Evolutionary conservation across 2,797 vertebrate genomes (phyloP).

Genomic region (Rhinogobio ventralis): DNA sequence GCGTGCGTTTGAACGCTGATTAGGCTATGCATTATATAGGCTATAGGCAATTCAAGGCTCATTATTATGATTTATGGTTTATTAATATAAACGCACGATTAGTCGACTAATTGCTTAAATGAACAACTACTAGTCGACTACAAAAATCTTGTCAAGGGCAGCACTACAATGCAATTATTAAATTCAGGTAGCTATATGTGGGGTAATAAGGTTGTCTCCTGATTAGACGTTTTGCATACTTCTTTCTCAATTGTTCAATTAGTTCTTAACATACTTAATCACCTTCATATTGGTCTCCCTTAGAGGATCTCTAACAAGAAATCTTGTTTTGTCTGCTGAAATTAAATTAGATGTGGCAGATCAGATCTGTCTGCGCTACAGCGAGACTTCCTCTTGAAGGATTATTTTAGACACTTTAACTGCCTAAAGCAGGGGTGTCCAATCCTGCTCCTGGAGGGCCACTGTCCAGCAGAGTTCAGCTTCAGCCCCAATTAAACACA

Average conservation of each 20-base stretch:
- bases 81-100: too few relatives aligned
- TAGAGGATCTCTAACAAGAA: not conserved
- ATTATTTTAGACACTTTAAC: conserved; percentile 16
- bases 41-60: too few relatives aligned
- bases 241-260: not conserved
- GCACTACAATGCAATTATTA: not conserved
- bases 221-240: not conserved
- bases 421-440: not conserved
- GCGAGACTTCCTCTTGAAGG: conserved; percentile 1
- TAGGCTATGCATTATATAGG: too few relatives aligned
- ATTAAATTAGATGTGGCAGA: conserved; percentile 3
- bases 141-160: too few relatives aligned
- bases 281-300: not conserved
- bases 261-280: not conserved
- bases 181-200: not conserved
- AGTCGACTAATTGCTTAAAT: too few relatives aligned
- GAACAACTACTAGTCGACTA: too few relatives aligned
- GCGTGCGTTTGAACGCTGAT: too few relatives aligned
- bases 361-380: not conserved
- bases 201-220: not conserved
- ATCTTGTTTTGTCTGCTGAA: conserved; percentile 33
- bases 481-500: not conserved
- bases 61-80: too few relatives aligned
- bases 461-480: not conserved
- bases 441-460: too few relatives aligned